A percentile compares a stretch with the other conserved stretches of the same genome.
These are phyloP conservation scores for Peromyscus attwateri DNA, from an alignment of 2,797 vertebrate species.

Conservation along the genomic window DNA sequence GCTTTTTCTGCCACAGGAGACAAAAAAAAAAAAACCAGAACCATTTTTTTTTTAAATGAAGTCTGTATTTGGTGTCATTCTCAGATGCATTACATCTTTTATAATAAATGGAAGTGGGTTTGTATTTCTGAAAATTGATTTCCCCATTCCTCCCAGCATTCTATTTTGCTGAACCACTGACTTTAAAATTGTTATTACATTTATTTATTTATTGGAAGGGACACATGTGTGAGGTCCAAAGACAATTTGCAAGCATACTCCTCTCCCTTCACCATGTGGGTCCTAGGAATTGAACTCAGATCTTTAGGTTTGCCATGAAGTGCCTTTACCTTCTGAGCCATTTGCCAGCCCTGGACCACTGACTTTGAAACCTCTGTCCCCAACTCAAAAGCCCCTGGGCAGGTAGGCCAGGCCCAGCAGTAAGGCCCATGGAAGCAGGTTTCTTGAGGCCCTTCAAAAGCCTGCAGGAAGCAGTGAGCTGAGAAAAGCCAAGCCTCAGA, in stretches of 20 bases:
- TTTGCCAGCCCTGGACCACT: not conserved
- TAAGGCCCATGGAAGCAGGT: not conserved
- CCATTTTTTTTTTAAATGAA: constrained; percentile 76
- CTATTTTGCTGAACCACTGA: not conserved
- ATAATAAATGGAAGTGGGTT: constrained; percentile 50
- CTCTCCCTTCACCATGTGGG: not conserved
- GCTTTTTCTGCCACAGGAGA: constrained; percentile 69
- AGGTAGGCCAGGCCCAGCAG: not conserved
- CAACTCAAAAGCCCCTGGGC: not conserved
- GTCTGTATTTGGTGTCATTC: not conserved
- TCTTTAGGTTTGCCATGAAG: not conserved
- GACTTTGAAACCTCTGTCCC: not conserved
- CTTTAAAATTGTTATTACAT: not conserved
- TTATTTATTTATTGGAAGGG: not conserved
- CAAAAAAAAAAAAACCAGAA: constrained; percentile 59
- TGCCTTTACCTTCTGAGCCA: not conserved
- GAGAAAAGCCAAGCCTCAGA: not conserved
- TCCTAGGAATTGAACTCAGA: not conserved
- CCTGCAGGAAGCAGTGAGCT: not conserved
- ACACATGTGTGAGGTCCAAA: not conserved
- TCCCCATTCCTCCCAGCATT: not conserved
- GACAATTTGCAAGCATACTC: not conserved
- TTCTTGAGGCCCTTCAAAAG: not conserved
- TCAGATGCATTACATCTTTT: constrained; percentile 45
- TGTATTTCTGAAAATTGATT: constrained; percentile 52